These are phyloP conservation scores for Cheilosia vulpina DNA, from an alignment of 2,888 invertebrate genomes.

Conservation along the genomic window DNA sequence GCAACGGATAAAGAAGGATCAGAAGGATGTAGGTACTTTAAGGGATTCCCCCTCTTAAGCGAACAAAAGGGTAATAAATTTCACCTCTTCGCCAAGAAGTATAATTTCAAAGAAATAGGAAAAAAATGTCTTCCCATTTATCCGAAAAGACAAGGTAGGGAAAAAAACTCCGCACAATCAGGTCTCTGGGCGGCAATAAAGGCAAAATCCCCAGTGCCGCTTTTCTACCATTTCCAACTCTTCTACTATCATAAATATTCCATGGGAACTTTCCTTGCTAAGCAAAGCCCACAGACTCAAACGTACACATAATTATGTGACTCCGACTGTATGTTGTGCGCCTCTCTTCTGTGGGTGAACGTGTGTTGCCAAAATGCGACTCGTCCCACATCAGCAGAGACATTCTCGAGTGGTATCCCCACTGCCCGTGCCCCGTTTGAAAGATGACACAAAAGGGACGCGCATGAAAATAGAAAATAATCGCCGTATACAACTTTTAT, in stretches of 20 bases:
- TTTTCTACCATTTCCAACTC: conserved; percentile 28
- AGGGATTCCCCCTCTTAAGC: neutral
- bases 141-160: conserved; percentile 11
- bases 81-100: neutral
- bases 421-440: neutral
- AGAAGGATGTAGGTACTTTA: too few relatives aligned
- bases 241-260: conserved; percentile 63
- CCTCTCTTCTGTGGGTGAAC: conserved; percentile 1
- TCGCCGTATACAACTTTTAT: conserved; percentile 53
- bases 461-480: conserved; percentile 52
- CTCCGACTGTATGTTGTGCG: neutral
- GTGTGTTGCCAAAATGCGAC: conserved; percentile 47
- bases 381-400: conserved; percentile 19
- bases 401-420: conserved; percentile 22
- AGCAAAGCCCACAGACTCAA: conserved; percentile 31
- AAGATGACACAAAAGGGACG: conserved; percentile 47
- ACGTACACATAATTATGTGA: conserved; percentile 29
- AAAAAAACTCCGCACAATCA: conserved; percentile 58
- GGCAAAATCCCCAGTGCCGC: conserved; percentile 33
- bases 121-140: conserved; percentile 58
- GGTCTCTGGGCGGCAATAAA: conserved; percentile 69
- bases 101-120: neutral
- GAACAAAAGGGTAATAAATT: conserved; percentile 31
- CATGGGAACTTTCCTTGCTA: conserved; percentile 49
- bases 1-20: neutral